A percentile compares a stretch with the other conserved stretches of the same genome.
phyloP scores from a whole-genome alignment of 2,113 vertebrate genomes.

The Barbus barbus region DNA sequence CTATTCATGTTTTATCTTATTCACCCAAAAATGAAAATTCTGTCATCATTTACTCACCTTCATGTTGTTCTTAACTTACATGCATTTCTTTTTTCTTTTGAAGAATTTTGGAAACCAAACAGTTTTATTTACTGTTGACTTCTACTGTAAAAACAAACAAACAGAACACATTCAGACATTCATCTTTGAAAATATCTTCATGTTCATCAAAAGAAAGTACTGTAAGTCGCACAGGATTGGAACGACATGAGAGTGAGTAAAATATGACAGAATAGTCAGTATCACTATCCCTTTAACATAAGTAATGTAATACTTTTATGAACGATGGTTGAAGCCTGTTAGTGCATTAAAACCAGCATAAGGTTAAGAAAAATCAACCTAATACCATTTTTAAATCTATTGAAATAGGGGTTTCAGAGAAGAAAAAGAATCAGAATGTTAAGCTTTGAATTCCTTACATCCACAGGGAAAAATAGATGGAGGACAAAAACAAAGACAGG shows the following conservation, averaged over 20 bases:
- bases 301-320: neutral
- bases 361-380: neutral
- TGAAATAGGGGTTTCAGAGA: neutral
- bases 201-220: no score
- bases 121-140: neutral
- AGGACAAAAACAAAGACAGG: slow-evolving; percentile 9
- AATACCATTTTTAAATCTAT: neutral
- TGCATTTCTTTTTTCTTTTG: no score
- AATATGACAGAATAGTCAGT: neutral
- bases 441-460: slow-evolving; percentile 1
- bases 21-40: no score
- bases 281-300: neutral
- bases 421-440: neutral
- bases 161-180: neutral
- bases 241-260: no score
- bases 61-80: neutral
- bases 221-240: neutral
- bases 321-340: no score
- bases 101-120: neutral
- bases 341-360: neutral
- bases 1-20: neutral
- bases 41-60: neutral
- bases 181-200: no score
- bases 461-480: slow-evolving; percentile 1
- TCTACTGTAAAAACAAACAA: neutral